Percentiles rank a stretch among this genome's conserved stretches.
Evolutionary conservation across 2,113 vertebrate species (phyloP).

Genomic region (Brachyhypopomus gauderio): DNA sequence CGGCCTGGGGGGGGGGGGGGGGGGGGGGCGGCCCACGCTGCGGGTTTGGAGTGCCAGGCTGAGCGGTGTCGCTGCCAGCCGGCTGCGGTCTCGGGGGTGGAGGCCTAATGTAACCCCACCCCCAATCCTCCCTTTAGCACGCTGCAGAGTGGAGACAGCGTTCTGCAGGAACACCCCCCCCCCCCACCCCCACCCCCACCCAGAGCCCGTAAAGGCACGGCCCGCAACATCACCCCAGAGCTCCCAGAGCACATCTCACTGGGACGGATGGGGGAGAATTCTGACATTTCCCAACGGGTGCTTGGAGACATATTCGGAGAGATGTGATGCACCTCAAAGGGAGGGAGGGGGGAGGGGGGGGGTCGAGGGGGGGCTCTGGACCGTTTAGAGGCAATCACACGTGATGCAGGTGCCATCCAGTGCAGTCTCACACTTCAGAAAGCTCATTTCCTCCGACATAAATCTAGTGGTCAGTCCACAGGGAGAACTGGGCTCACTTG

Average conservation of each 20-base stretch:
- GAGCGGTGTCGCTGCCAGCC: not conserved
- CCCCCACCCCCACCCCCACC: slow-evolving; percentile 28
- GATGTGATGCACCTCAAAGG: not conserved
- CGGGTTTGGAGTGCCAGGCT: slow-evolving; percentile 1
- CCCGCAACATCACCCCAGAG: slow-evolving; percentile 19
- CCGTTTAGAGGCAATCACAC: too few species aligned
- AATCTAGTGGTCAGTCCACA: slow-evolving; percentile 7
- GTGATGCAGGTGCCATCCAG: not conserved
- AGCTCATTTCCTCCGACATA: slow-evolving; percentile 1
- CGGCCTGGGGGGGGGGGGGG: not conserved
- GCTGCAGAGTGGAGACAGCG: slow-evolving; percentile 22
- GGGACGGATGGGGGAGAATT: not conserved
- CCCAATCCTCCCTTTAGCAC: slow-evolving; percentile 38
- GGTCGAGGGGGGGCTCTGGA: too few species aligned
- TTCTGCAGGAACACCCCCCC: slow-evolving; percentile 38
- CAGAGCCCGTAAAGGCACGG: slow-evolving; percentile 36
- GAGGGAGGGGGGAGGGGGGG: too few species aligned
- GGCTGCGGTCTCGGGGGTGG: not conserved
- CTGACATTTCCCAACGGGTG: slow-evolving; percentile 23
- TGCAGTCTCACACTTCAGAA: slow-evolving; percentile 12
- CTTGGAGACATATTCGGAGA: not conserved
- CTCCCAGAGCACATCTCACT: slow-evolving; percentile 36
- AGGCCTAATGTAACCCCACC: slow-evolving; percentile 47
- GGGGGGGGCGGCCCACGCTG: not conserved
- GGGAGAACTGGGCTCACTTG: not conserved